These are phyloP conservation scores for Tangara arthus DNA, from an alignment of 2,797 vertebrate genomes.

Conservation along the genomic window DNA sequence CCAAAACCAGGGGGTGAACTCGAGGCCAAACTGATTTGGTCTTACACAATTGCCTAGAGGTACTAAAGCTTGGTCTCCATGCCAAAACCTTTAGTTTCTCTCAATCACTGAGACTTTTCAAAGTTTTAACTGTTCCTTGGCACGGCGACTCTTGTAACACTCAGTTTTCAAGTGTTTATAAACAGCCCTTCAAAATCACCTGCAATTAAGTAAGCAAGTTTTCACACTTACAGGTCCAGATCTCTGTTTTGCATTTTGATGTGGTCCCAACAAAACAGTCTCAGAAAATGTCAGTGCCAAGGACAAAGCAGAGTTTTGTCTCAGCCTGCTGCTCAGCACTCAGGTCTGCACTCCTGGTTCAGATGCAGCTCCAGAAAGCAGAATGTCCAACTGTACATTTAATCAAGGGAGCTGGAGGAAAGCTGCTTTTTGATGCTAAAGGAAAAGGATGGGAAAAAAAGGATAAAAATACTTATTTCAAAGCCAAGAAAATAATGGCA, in stretches of 20 bases:
- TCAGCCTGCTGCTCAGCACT: not conserved
- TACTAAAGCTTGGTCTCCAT: not conserved
- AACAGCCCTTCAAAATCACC: conserved; percentile 53
- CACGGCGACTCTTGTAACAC: not conserved
- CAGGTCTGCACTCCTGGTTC: not conserved
- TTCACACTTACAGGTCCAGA: conserved; percentile 53
- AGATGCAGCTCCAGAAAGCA: not conserved
- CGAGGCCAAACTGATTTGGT: not conserved
- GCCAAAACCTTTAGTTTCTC: conserved; percentile 10
- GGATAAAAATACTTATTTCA: not conserved
- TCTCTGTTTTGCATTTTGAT: conserved; percentile 44
- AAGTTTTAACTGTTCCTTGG: conserved; percentile 38
- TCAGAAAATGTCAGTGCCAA: not conserved
- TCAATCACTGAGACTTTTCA: conserved; percentile 16
- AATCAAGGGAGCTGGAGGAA: not conserved
- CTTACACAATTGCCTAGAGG: not conserved
- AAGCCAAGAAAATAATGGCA: not conserved
- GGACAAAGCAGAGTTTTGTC: conserved; percentile 1
- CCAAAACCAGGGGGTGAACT: not conserved
- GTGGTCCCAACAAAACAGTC: conserved; percentile 38
- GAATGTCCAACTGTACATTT: not conserved
- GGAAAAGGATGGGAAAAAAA: not conserved
- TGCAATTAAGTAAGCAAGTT: conserved; percentile 57
- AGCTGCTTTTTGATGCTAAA: not conserved
- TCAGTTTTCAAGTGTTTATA: conserved; percentile 47